Evolutionary conservation across 2,797 vertebrate genomes (phyloP).

Genomic region (Percopsis omiscomaycus): DNA sequence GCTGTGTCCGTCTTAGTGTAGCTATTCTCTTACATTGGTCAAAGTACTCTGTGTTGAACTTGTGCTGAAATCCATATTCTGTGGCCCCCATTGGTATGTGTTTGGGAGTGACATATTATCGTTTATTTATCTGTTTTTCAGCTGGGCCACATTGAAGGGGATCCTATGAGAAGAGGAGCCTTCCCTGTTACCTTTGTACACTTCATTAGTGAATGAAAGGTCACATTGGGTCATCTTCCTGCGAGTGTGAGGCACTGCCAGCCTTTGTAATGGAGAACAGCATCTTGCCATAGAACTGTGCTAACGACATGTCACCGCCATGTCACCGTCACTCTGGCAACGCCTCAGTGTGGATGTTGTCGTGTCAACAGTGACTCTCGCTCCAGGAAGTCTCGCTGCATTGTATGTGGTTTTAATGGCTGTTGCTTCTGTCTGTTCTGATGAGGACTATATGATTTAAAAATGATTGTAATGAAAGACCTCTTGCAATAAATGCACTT

Average conservation of each 20-base stretch:
- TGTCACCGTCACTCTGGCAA: conserved; percentile 8
- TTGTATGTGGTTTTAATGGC: conserved; percentile 42
- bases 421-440: conserved; percentile 35
- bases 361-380: conserved; percentile 21
- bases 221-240: neutral
- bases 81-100: neutral
- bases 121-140: conserved; percentile 55
- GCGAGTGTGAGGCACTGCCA: conserved; percentile 9
- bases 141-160: conserved; percentile 98
- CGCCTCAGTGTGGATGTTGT: conserved; percentile 16
- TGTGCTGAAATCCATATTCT: neutral
- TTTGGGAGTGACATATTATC: conserved; percentile 3
- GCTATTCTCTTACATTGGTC: neutral
- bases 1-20: conserved; percentile 12
- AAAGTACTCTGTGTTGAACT: neutral
- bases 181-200: conserved; percentile 97
- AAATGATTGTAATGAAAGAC: conserved; percentile 60
- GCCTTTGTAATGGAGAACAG: neutral
- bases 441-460: conserved; percentile 33
- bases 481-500: conserved; percentile 75
- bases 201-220: conserved; percentile 89
- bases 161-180: conserved; percentile 90
- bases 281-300: conserved; percentile 18
- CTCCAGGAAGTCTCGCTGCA: conserved; percentile 20
- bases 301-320: conserved; percentile 18